Evolutionary conservation across 2,888 invertebrate genomes (phyloP).

Genomic region (Drosophila lacicola): DNA sequence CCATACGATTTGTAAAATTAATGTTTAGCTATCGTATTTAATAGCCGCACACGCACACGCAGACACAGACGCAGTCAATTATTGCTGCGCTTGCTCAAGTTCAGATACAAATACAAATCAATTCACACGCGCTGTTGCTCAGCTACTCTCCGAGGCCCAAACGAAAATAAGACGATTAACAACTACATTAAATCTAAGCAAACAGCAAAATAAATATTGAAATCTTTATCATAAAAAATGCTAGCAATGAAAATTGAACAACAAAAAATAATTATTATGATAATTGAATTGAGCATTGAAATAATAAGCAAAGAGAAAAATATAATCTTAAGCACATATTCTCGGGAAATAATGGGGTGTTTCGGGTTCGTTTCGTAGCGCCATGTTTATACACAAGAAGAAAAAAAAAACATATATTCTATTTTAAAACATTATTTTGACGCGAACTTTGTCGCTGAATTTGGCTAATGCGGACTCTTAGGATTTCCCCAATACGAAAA

Average conservation of each 20-base stretch:
- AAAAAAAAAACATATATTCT: slow-evolving; percentile 20
- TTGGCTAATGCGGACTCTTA: slow-evolving; percentile 60
- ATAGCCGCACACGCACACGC: slow-evolving; percentile 14
- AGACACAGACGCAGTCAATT: slow-evolving; percentile 12
- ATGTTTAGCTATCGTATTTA: slow-evolving; percentile 31
- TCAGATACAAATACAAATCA: slow-evolving; percentile 53
- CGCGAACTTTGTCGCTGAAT: slow-evolving; percentile 60
- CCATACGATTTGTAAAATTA: slow-evolving; percentile 27
- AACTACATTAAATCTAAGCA: slow-evolving; percentile 44
- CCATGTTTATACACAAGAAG: slow-evolving; percentile 43
- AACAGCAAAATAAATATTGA: slow-evolving; percentile 52
- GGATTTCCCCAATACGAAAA: slow-evolving; percentile 62
- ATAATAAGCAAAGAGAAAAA: slow-evolving; percentile 29
- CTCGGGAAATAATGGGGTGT: slow-evolving; percentile 21
- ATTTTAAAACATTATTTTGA: slow-evolving; percentile 66
- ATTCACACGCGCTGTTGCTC: slow-evolving; percentile 27
- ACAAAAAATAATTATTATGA: slow-evolving; percentile 43
- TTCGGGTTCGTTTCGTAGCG: slow-evolving; percentile 14
- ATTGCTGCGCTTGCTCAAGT: slow-evolving; percentile 19
- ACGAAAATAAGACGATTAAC: slow-evolving; percentile 46
- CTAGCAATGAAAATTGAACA: slow-evolving; percentile 43
- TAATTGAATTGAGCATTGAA: slow-evolving; percentile 51
- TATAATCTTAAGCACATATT: slow-evolving; percentile 15
- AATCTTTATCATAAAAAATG: slow-evolving; percentile 13
- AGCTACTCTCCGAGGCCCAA: slow-evolving; percentile 1